These are phyloP conservation scores for Ericerus pela DNA, from an alignment of 1,140 invertebrate species.

Conservation along the genomic window DNA sequence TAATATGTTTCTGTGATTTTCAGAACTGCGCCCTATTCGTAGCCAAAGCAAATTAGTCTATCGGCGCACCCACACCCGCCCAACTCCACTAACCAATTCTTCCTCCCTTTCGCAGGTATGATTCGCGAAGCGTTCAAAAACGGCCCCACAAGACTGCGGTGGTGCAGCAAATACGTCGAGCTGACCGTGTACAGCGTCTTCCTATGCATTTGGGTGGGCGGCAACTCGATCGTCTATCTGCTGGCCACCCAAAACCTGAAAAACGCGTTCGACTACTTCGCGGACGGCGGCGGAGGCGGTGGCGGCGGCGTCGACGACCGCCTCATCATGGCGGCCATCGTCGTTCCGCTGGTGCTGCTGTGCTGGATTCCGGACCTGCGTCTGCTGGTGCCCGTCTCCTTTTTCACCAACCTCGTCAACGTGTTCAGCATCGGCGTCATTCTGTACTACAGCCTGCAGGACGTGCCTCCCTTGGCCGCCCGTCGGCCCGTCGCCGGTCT, in stretches of 20 bases:
- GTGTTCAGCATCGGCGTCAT: conserved; percentile 46
- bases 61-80: no score
- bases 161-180: neutral
- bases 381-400: conserved; percentile 53
- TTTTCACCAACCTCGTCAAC: conserved; percentile 50
- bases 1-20: no score
- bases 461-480: conserved; percentile 35
- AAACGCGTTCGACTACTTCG: neutral
- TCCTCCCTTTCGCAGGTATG: no score
- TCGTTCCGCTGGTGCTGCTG: conserved; percentile 47
- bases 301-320: conserved; percentile 29
- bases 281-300: conserved; percentile 22
- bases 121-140: neutral
- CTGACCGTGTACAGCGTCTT: neutral
- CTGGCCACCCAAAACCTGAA: neutral
- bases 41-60: no score
- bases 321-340: conserved; percentile 40
- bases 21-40: no score
- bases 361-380: conserved; percentile 56
- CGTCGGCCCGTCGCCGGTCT: conserved; percentile 31
- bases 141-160: neutral
- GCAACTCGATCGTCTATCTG: neutral
- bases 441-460: conserved; percentile 49
- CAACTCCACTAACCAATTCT: no score
- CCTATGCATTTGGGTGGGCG: neutral